Evolutionary conservation across 2,888 invertebrate species (phyloP).

Genomic region (Itoplectis maculator): DNA sequence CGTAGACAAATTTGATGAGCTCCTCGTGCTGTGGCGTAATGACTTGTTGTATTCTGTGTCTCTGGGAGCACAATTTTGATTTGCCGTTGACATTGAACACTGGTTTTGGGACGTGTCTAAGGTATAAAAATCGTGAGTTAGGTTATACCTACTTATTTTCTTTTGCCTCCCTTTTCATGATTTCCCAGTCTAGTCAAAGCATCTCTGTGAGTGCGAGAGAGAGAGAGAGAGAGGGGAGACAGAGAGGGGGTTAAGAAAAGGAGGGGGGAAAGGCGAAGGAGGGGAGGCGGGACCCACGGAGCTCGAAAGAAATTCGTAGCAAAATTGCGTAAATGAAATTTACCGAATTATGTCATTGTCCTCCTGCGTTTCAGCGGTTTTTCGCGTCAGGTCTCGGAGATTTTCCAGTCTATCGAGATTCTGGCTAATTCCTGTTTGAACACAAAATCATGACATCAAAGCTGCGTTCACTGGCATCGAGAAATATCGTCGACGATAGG

Average conservation of each 20-base stretch:
- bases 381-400: conserved; percentile 89
- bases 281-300: neutral
- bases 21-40: conserved; percentile 94
- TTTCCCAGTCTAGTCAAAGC: neutral
- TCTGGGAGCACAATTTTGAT: conserved; percentile 88
- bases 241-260: neutral
- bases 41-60: conserved; percentile 87
- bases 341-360: conserved; percentile 88
- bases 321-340: conserved; percentile 73
- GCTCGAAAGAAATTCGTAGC: neutral
- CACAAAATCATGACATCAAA: too few species aligned
- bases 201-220: neutral
- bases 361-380: conserved; percentile 88
- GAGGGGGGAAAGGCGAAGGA: too few species aligned
- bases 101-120: conserved; percentile 90
- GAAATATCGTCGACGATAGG: neutral
- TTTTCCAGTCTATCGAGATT: conserved; percentile 92
- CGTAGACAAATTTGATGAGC: conserved; percentile 93
- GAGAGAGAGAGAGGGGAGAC: neutral
- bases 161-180: neutral
- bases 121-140: conserved; percentile 59
- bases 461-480: neutral
- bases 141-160: neutral
- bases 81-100: conserved; percentile 91
- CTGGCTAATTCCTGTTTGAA: conserved; percentile 89